phyloP scores from a whole-genome alignment of 2,888 invertebrate species.

The Cephonodes hylas region DNA sequence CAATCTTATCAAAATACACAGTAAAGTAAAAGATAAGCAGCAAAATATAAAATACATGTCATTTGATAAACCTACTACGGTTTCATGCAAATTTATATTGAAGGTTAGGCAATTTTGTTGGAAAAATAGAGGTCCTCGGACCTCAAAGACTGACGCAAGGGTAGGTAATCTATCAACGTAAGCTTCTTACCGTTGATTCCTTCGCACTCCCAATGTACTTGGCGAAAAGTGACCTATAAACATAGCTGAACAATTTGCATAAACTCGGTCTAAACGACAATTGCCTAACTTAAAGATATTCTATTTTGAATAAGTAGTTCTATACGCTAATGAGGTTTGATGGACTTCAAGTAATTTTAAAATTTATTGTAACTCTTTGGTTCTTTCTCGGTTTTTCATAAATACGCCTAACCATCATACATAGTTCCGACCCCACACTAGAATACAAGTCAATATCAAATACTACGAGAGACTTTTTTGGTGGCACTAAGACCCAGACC shows the following conservation, averaged over 20 bases:
- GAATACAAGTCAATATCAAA: too few species aligned
- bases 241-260: background rate
- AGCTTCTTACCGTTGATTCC: conserved; percentile 14
- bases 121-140: background rate
- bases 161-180: conserved; percentile 15
- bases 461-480: too few species aligned
- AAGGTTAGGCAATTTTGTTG: background rate
- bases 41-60: background rate
- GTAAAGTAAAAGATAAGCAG: background rate
- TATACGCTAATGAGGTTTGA: too few species aligned
- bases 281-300: too few species aligned
- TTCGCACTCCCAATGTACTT: background rate
- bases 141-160: conserved; percentile 6
- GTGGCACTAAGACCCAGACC: too few species aligned
- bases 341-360: too few species aligned
- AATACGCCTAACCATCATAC: too few species aligned
- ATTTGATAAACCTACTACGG: background rate
- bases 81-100: background rate
- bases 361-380: too few species aligned
- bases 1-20: background rate
- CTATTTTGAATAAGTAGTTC: too few species aligned
- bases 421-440: too few species aligned
- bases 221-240: background rate
- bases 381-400: background rate
- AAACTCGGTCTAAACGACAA: background rate